Conservation (phyloP, 1,140 invertebrate species). For the Penaeus vannamei region DNA sequence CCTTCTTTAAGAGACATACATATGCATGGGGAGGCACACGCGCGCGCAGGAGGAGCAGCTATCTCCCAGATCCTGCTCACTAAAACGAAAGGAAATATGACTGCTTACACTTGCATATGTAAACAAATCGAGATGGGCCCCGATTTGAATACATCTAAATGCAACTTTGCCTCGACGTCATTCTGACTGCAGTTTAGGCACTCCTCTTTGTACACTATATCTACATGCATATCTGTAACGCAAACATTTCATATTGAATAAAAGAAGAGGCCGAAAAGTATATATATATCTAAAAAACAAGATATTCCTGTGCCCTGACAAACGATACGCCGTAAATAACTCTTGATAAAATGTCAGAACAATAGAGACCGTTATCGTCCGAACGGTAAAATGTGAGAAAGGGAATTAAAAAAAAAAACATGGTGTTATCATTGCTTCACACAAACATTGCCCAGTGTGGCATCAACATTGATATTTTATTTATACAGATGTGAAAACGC, state of each 20-base stretch:
- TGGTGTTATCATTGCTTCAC: slow-evolving; percentile 58
- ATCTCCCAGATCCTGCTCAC: slow-evolving; percentile 48
- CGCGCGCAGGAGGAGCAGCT: slow-evolving; percentile 11
- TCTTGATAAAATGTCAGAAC: neutral
- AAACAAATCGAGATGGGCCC: slow-evolving; percentile 54
- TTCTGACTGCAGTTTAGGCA: slow-evolving; percentile 39
- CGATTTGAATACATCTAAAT: slow-evolving; percentile 60
- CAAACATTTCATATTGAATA: slow-evolving; percentile 43
- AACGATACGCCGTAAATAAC: neutral
- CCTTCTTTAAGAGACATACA: slow-evolving; percentile 19
- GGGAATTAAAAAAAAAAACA: slow-evolving; percentile 10
- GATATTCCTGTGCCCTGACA: neutral
- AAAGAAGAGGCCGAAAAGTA: neutral
- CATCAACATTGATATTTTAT: slow-evolving; percentile 64
- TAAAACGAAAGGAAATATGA: slow-evolving; percentile 59
- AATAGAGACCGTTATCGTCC: neutral
- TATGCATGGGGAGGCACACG: slow-evolving; percentile 20
- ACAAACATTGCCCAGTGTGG: slow-evolving; percentile 54
- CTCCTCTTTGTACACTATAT: slow-evolving; percentile 22
- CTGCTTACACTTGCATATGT: slow-evolving; percentile 59
- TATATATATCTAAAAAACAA: slow-evolving; percentile 13
- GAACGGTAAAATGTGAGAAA: slow-evolving; percentile 32
- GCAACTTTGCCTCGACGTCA: slow-evolving; percentile 43
- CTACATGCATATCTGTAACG: slow-evolving; percentile 37
- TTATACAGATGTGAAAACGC: slow-evolving; percentile 61